phyloP scores from a whole-genome alignment of 1,140 invertebrate species.

The Drosophila jambulina region DNA sequence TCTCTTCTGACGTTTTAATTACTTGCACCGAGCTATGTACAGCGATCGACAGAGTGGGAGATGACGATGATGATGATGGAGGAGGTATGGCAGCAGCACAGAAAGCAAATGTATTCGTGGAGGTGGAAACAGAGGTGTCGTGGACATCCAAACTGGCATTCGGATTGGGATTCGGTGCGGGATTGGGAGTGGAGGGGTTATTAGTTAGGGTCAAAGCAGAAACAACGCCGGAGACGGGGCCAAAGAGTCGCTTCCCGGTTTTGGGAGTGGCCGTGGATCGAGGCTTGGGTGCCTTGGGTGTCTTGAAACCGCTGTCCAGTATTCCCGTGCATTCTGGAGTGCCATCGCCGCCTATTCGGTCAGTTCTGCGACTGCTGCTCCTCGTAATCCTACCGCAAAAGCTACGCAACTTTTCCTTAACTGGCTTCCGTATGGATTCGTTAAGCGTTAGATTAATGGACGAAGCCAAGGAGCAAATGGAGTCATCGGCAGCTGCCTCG shows the following conservation, averaged over 20 bases:
- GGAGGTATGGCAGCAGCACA: slow-evolving; percentile 36
- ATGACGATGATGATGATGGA: slow-evolving; percentile 34
- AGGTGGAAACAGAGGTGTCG: slow-evolving; percentile 17
- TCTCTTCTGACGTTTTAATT: slow-evolving; percentile 39
- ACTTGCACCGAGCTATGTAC: slow-evolving; percentile 48
- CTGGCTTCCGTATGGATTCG: slow-evolving; percentile 76
- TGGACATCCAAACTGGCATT: slow-evolving; percentile 15
- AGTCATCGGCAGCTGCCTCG: slow-evolving; percentile 73
- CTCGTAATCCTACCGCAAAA: slow-evolving; percentile 73
- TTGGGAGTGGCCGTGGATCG: slow-evolving; percentile 50
- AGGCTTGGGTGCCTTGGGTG: slow-evolving; percentile 72
- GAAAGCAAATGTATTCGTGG: slow-evolving; percentile 36
- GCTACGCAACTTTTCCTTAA: slow-evolving; percentile 76
- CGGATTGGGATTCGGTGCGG: slow-evolving; percentile 8
- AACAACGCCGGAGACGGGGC: slow-evolving; percentile 34
- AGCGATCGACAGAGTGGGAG: slow-evolving; percentile 28
- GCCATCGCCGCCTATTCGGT: slow-evolving; percentile 31
- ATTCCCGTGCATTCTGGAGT: slow-evolving; percentile 46
- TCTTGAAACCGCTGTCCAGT: slow-evolving; percentile 73
- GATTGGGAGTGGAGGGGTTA: slow-evolving; percentile 29
- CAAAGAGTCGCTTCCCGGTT: slow-evolving; percentile 68
- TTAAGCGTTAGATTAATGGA: slow-evolving; percentile 74
- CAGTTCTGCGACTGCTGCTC: slow-evolving; percentile 67
- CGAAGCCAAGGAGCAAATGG: slow-evolving; percentile 75
- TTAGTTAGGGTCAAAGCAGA: slow-evolving; percentile 28